A percentile compares a stretch with the other conserved stretches of the same genome.
Evolutionary conservation across 2,113 vertebrate species (phyloP).

Genomic region (Megaleporinus macrocephalus): DNA sequence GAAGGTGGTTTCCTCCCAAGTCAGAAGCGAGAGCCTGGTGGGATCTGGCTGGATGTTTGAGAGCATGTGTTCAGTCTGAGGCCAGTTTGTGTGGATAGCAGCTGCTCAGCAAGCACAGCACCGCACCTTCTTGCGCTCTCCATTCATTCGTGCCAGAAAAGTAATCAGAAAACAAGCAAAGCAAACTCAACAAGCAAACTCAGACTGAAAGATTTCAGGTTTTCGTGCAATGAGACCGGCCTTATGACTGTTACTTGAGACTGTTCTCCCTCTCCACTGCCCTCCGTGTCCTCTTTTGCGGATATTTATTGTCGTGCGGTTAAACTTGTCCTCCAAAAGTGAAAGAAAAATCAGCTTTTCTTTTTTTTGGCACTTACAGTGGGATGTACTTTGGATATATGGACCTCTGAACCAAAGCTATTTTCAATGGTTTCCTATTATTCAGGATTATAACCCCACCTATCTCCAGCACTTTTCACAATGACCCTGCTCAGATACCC

Average conservation of each 20-base stretch:
- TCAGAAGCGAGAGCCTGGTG: constrained; percentile 60
- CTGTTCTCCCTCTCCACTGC: constrained; percentile 68
- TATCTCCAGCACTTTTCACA: constrained; percentile 71
- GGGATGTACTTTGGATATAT: constrained; percentile 68
- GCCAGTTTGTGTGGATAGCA: constrained; percentile 11
- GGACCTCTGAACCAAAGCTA: constrained; percentile 55
- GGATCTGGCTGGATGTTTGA: constrained; percentile 57
- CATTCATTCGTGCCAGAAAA: constrained; percentile 12
- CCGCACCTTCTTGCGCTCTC: constrained; percentile 27
- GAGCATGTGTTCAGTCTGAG: constrained; percentile 22
- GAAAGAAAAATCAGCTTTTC: neutral
- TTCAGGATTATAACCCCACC: constrained; percentile 67
- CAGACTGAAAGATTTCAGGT: constrained; percentile 46
- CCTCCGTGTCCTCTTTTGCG: constrained; percentile 59
- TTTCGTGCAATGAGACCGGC: constrained; percentile 60
- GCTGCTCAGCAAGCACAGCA: constrained; percentile 20
- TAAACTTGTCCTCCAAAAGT: constrained; percentile 54
- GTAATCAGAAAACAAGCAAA: neutral
- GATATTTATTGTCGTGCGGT: constrained; percentile 62
- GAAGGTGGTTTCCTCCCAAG: constrained; percentile 62
- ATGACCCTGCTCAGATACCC: constrained; percentile 84
- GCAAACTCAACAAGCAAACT: constrained; percentile 19
- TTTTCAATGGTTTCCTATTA: constrained; percentile 59
- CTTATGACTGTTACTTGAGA: constrained; percentile 76
- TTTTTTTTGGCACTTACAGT: constrained; percentile 52